Evolutionary conservation across 2,113 vertebrate genomes (phyloP).

Genomic region (Mastomys coucha): DNA sequence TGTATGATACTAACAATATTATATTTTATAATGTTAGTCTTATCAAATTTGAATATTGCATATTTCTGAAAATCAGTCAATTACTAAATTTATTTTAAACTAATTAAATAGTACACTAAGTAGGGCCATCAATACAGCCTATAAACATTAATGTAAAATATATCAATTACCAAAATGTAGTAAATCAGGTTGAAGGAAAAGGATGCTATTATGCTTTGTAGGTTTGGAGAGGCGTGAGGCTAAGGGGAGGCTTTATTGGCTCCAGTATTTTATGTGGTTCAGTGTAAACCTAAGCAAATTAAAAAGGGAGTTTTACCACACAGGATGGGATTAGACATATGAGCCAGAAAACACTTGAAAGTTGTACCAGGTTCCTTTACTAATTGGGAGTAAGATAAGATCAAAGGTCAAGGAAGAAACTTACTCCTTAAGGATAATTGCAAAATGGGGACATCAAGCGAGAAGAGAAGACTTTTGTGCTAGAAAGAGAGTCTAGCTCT

Average conservation of each 20-base stretch:
- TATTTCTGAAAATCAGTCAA: constrained; percentile 36
- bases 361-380: constrained; percentile 9
- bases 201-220: background rate
- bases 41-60: constrained; percentile 10
- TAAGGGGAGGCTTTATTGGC: constrained; percentile 13
- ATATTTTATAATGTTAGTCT: constrained; percentile 39
- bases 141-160: constrained; percentile 50
- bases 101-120: background rate
- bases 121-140: background rate
- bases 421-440: background rate
- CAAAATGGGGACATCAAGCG: background rate
- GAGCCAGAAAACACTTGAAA: background rate
- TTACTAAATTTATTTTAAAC: constrained; percentile 41
- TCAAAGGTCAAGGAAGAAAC: background rate
- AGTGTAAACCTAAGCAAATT: background rate
- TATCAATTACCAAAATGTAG: constrained; percentile 29
- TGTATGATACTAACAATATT: background rate
- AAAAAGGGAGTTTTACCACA: background rate
- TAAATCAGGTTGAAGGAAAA: constrained; percentile 19
- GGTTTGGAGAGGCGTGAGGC: background rate
- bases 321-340: background rate
- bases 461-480: background rate
- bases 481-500: background rate
- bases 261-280: constrained; percentile 12
- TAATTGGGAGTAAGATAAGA: background rate